Evolutionary conservation across 1,140 invertebrate genomes (phyloP), one percentile per base, ranked within the genome.

Genomic region (Episyrphus balteatus): DNA sequence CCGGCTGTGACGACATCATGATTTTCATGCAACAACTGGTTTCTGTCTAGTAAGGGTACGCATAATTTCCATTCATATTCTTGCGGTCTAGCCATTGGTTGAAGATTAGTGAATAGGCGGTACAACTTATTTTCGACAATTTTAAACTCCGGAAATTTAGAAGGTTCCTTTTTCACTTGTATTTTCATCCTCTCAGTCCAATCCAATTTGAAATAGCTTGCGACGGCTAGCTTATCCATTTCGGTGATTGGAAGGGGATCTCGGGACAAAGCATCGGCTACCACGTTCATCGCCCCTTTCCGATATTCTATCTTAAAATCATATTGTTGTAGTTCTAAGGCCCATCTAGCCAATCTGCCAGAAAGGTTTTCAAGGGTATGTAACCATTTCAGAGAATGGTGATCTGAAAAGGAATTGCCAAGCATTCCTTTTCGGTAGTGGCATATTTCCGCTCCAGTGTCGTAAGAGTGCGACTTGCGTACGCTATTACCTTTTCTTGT

Each of bases 211-310:
- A 8, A 3, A 26, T 8, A 3, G 21, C 10, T 11, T 18, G 21
- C 8, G 21, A 8, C 21, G 3, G 21, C 21, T 26, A 26, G 21
- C 8, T 26, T 26, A 8, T 26, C 21, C 3, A 8, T 26, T 5
- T 3, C 3, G 8, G 21, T 26, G 3, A 26, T 26, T 26, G 21
- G 21, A 3, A 50, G 17, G 0, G 54, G 54, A 46, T 47, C 50
- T 43, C 52, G 37, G 1, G 58, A 56, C 12, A 62, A 31, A 11
- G 48, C 46, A 39, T 64, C 54, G 11, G 59, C 58, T 8, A 58
- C 54, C 11, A 54, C 38, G 33, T 61, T 61, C 44, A 50, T 26
- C 18, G 18, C 49, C 0, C 56, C 58, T 31, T 51, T 50, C 13
- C 58, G 48, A 45, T 62, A 56, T 44, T 47, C 13, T 1, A 61